Conservation (phyloP, 2,113 vertebrate genomes). For the Ciconia boyciana region DNA sequence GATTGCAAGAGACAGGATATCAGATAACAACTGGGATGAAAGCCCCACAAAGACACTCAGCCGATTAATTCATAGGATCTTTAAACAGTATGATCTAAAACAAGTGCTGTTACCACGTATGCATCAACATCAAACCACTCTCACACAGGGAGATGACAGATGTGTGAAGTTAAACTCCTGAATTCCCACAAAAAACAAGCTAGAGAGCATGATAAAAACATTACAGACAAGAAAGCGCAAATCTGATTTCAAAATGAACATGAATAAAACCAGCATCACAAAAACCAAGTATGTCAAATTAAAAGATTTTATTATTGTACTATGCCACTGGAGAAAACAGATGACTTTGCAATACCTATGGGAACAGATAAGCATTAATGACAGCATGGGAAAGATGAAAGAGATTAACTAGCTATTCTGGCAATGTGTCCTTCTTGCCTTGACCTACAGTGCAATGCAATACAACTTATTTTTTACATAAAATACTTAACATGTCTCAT, state of each 20-base stretch:
- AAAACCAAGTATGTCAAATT: background rate
- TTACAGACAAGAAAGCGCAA: background rate
- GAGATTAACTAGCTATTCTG: conserved; percentile 41
- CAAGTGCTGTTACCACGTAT: accelerated
- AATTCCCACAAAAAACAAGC: background rate
- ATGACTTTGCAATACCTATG: conserved; percentile 35
- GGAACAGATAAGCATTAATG: conserved; percentile 56
- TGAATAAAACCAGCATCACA: background rate
- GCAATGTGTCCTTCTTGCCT: conserved; percentile 36
- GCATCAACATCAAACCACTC: background rate
- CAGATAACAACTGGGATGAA: background rate
- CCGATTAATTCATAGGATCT: background rate
- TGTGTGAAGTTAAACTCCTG: background rate
- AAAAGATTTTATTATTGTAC: background rate
- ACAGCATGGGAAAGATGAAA: conserved; percentile 50
- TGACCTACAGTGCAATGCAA: conserved; percentile 27
- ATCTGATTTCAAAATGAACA: background rate
- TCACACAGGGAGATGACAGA: background rate
- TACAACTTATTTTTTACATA: conserved; percentile 31
- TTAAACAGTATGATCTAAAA: background rate
- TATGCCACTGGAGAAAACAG: conserved; percentile 3
- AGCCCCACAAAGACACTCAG: background rate
- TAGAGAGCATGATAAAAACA: background rate
- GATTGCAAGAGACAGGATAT: background rate
- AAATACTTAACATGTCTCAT: conserved; percentile 43